Conservation (phyloP, 2,797 vertebrate genomes). For the Adrianichthys oophorus region DNA sequence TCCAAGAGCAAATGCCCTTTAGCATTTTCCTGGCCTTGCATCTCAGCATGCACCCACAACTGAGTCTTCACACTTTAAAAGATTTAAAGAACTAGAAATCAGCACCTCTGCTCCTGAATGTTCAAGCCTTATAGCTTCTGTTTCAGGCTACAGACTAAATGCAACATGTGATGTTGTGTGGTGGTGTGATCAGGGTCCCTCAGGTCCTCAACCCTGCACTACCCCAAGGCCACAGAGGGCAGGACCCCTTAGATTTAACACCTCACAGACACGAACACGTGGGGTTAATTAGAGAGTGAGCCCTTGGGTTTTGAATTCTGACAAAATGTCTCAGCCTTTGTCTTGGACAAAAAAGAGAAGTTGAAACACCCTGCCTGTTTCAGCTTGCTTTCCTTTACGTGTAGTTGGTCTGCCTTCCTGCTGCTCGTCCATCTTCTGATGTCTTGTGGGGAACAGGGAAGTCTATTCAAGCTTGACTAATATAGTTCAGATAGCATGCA, state of each 20-base stretch:
- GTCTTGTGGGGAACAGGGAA: conserved; percentile 39
- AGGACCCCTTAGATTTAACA: conserved; percentile 69
- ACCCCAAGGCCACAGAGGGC: conserved; percentile 54
- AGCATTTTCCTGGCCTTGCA: conserved; percentile 45
- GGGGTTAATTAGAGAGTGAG: conserved; percentile 64
- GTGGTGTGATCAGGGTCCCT: conserved; percentile 50
- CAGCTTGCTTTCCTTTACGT: conserved; percentile 44
- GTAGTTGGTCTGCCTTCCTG: conserved; percentile 58
- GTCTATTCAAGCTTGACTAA: conserved; percentile 70
- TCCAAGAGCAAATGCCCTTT: conserved; percentile 54
- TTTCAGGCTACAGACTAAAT: conserved; percentile 49
- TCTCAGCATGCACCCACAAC: conserved; percentile 15
- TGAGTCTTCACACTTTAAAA: conserved; percentile 21
- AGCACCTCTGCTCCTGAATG: conserved; percentile 20
- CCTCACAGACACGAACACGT: conserved; percentile 67
- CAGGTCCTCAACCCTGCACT: conserved; percentile 46
- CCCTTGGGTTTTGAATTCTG: conserved; percentile 31
- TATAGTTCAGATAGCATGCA: conserved; percentile 67
- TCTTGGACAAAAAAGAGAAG: conserved; percentile 38
- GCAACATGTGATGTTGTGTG: conserved; percentile 59
- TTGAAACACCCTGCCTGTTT: conserved; percentile 36
- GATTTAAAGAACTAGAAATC: conserved; percentile 15
- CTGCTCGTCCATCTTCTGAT: conserved; percentile 59
- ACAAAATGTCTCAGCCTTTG: conserved; percentile 40
- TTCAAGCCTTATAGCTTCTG: conserved; percentile 26